Conservation (phyloP, 2,797 vertebrate species). For the Falco rusticolus region DNA sequence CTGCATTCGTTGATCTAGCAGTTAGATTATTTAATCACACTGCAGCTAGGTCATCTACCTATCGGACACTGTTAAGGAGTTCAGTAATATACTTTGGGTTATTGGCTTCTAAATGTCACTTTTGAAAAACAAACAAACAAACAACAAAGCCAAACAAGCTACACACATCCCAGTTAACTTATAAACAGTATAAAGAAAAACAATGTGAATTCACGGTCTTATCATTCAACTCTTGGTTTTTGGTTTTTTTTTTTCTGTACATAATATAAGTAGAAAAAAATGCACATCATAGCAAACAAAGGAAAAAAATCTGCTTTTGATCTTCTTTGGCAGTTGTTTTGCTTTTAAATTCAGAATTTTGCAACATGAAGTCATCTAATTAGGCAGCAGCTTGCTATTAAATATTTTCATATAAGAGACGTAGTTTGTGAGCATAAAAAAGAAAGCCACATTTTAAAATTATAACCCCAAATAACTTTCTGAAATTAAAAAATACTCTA, state of each 20-base stretch:
- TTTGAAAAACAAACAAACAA: not conserved
- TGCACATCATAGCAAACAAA: not conserved
- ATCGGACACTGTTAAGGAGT: not conserved
- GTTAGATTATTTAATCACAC: slow-evolving; percentile 48
- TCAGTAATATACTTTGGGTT: not conserved
- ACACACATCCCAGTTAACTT: not conserved
- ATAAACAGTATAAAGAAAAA: not conserved
- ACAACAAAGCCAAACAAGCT: not conserved
- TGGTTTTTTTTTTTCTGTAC: not conserved
- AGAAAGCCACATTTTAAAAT: slow-evolving; percentile 20
- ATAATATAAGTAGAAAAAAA: not conserved
- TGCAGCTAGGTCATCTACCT: not conserved
- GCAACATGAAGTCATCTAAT: slow-evolving; percentile 50
- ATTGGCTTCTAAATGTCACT: slow-evolving; percentile 25
- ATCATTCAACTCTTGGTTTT: not conserved
- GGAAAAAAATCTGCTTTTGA: not conserved
- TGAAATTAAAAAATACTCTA: not conserved
- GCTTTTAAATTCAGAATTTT: slow-evolving; percentile 31
- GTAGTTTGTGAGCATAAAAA: not conserved
- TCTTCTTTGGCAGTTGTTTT: slow-evolving; percentile 15
- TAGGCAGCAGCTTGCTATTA: slow-evolving; percentile 38
- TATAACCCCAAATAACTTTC: not conserved
- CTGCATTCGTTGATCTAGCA: slow-evolving; percentile 46
- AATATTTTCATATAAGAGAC: slow-evolving; percentile 27
- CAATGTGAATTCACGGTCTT: not conserved